Percentiles rank a stretch among this genome's conserved stretches.
Conservation (phyloP, 2,113 vertebrate species). For the Delphinapterus leucas region DNA sequence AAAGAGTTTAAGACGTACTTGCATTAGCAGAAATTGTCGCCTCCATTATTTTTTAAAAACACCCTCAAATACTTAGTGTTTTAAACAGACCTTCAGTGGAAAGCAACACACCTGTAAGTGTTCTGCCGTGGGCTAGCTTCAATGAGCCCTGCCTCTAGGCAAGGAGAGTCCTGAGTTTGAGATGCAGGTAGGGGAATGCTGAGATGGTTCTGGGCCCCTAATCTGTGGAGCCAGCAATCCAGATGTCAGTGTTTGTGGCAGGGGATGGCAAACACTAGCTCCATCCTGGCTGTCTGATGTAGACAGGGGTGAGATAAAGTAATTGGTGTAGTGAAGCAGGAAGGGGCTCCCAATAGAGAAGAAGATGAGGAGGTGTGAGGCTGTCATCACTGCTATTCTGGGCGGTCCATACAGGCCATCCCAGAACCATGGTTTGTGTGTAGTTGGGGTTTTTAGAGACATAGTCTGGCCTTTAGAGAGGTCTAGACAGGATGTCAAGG, state of each 20-base stretch:
- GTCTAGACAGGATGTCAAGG: neutral
- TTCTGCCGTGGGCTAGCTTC: neutral
- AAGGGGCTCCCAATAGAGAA: neutral
- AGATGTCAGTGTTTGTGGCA: neutral
- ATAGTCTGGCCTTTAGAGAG: neutral
- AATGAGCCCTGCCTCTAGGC: neutral
- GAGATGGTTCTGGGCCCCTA: neutral
- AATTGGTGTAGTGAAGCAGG: neutral
- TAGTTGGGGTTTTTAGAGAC: neutral
- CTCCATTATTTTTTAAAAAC: neutral
- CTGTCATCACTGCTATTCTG: neutral
- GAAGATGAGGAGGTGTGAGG: neutral
- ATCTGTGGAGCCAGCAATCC: neutral
- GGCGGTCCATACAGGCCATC: neutral
- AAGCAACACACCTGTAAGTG: neutral
- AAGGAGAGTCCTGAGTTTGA: neutral
- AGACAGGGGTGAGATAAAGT: neutral
- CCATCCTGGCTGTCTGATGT: neutral
- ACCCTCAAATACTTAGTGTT: neutral
- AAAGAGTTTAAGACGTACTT: neutral
- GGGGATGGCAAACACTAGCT: neutral
- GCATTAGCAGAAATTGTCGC: neutral
- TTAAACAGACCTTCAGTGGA: neutral
- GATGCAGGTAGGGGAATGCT: neutral
- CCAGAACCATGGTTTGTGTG: neutral